Evolutionary conservation across 2,797 vertebrate species (phyloP), one percentile per base, ranked within the genome.

Genomic region (Enteromius radiatus): DNA sequence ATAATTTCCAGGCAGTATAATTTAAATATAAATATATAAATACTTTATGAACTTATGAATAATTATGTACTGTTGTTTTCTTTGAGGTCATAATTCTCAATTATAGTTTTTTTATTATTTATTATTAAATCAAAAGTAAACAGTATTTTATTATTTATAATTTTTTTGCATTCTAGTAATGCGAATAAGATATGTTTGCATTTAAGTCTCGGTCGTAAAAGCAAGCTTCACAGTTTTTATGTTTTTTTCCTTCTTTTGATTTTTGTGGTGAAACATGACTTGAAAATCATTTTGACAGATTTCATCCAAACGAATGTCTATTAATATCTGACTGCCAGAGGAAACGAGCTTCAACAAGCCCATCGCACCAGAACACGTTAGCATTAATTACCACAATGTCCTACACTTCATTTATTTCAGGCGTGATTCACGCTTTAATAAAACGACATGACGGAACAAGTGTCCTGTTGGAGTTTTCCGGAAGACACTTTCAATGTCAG

Each of bases 371-470:
- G 14, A 47, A 28, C 43, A 33, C 23, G 68, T 28, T 70, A 14
- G 28, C 28, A 12, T 15, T 73, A 52, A 73, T 52, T 52, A 73
- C 19, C 47, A 49, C 43, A 21, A 21, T 21, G 69, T 71, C 45
- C 69, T 49, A 33, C 31, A 49, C 17, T 19, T 71, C 5, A 71
- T 14, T n/a, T 52, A 12, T 73, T 70, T 52, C 11, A 52, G 26
- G 10, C 45, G 7, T 52, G 70, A 73, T n/a, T 33, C 70, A 52
- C 8, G 28, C 8, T 71, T 71, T 71, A 71, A 49, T 71, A 49
- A 49, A 70, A 10, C 2, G 0, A 19, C 69, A 52, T 21, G 69
- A 49, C 17, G 31, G 69, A 31, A 71, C 4, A 31, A 49, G 69
- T 26, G 4, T 3, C n/a, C 14, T 74, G 49, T 54, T 2, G 45